Base-by-base conservation (phyloP, 2,113 vertebrate genomes). In the Anoura caudifer region DNA sequence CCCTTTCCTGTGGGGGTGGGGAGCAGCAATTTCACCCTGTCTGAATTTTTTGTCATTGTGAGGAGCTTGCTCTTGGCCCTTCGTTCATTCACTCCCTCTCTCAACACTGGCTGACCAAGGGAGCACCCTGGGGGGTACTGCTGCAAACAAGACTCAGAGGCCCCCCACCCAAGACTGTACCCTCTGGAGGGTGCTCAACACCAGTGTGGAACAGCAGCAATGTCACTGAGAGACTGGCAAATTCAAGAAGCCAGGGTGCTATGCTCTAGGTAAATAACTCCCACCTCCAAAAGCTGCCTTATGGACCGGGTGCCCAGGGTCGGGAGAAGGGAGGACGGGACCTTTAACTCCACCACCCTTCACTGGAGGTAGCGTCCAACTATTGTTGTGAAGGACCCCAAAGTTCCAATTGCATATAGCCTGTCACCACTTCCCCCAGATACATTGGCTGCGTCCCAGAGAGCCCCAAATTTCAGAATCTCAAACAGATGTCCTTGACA, bases 161-260 rank as follows among this genome's bases (percentile, higher is more conserved):
- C 31, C 36, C 36, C 26, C 8, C 11, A 1, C 65, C 33, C 36
- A 43, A 31, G 31, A 47, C 43, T 1, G 0, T 4, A 24, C 31
- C 69, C 22, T 88, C 22, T 13, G 24, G 17, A 67, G 47, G 47
- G 33, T 36, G 54, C 67, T 12, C 22, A 67, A 59, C 61, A 36
- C 1, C 3, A 8, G 69, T 26, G 14, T 36, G 38, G 45, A 59
- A 63, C 63, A 50, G 24, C 22, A 26, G 20, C 33, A 13, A 5
- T 24, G 67, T 8, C 52, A 11, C 5, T 0, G 0, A 1, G 24
- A 20, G 47, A 77, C 50, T 56, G 56, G 36, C 3, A 19, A n/a
- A 63, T 56, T 85, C 54, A 4, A 20, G 50, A 36, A 73, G 75
- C 41, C 28, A 80, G 20, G 14, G 26, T 2, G 16, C 56, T 38